These are phyloP conservation scores for Danio jaintianensis DNA, from an alignment of 2,797 vertebrate genomes.

Conservation along the genomic window DNA sequence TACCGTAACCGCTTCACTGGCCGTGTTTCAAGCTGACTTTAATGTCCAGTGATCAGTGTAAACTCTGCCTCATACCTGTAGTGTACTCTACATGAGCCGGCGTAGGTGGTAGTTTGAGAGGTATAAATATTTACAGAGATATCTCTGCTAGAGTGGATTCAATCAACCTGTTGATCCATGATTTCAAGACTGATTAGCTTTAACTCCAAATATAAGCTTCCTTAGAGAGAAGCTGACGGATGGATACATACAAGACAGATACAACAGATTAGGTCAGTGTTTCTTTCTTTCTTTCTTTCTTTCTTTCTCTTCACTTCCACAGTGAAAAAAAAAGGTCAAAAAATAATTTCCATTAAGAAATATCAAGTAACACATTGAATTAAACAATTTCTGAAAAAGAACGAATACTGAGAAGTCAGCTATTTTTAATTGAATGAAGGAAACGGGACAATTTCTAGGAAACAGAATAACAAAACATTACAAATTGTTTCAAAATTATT, in stretches of 20 bases:
- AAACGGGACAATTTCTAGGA: too few species aligned
- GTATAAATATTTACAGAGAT: slow-evolving; percentile 34
- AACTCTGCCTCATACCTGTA: slow-evolving; percentile 21
- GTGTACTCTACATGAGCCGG: not conserved
- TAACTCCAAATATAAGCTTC: slow-evolving; percentile 5
- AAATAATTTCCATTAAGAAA: too few species aligned
- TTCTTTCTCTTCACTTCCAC: too few species aligned
- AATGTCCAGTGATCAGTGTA: slow-evolving; percentile 42
- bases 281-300: too few species aligned
- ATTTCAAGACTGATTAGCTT: slow-evolving; percentile 18
- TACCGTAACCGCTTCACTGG: slow-evolving; percentile 35
- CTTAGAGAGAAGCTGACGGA: not conserved
- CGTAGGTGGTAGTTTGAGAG: slow-evolving; percentile 14
- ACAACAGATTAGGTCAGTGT: too few species aligned
- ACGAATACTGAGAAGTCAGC: too few species aligned
- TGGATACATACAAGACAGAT: not conserved
- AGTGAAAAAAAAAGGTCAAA: too few species aligned
- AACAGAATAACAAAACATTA: too few species aligned
- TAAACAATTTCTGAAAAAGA: too few species aligned
- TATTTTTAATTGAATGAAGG: too few species aligned
- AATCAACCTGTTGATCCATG: slow-evolving; percentile 31
- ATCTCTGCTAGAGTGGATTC: slow-evolving; percentile 6
- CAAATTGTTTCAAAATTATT: too few species aligned
- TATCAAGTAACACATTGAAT: too few species aligned
- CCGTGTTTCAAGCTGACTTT: slow-evolving; percentile 41